These are phyloP conservation scores for Taphrorychus bicolor DNA, from an alignment of 2,888 invertebrate species.

Conservation along the genomic window DNA sequence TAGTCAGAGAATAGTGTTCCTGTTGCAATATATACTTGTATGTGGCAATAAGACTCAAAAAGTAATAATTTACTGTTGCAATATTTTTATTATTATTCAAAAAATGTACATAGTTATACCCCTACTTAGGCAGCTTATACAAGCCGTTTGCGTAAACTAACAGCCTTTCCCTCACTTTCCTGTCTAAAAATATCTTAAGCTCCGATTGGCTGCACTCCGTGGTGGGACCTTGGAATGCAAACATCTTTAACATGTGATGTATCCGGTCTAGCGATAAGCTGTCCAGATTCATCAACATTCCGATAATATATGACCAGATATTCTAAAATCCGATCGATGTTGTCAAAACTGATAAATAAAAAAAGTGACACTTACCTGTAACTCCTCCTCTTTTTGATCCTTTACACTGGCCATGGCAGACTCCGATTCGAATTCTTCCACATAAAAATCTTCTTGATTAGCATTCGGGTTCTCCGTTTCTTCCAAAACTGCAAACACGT, in stretches of 20 bases:
- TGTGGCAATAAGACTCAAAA: neutral
- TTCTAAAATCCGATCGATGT: slow-evolving; percentile 62
- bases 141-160: slow-evolving; percentile 84
- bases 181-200: slow-evolving; percentile 86
- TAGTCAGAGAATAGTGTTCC: slow-evolving; percentile 61
- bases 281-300: slow-evolving; percentile 95
- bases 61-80: too few species aligned
- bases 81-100: neutral
- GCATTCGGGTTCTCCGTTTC: slow-evolving; percentile 59
- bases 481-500: slow-evolving; percentile 78
- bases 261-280: slow-evolving; percentile 90
- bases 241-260: slow-evolving; percentile 96
- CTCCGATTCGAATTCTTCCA: slow-evolving; percentile 90
- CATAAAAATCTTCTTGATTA: slow-evolving; percentile 67
- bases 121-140: slow-evolving; percentile 81
- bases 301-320: slow-evolving; percentile 97
- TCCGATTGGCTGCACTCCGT: slow-evolving; percentile 90
- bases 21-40: neutral
- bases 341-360: neutral
- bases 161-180: slow-evolving; percentile 91
- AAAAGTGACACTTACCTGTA: slow-evolving; percentile 68
- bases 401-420: slow-evolving; percentile 95
- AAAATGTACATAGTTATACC: neutral
- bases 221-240: slow-evolving; percentile 90
- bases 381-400: slow-evolving; percentile 92